Evolutionary conservation across 2,888 invertebrate genomes (phyloP), one percentile per base, ranked within the genome.

Genomic region (Metacarcinus magister): DNA sequence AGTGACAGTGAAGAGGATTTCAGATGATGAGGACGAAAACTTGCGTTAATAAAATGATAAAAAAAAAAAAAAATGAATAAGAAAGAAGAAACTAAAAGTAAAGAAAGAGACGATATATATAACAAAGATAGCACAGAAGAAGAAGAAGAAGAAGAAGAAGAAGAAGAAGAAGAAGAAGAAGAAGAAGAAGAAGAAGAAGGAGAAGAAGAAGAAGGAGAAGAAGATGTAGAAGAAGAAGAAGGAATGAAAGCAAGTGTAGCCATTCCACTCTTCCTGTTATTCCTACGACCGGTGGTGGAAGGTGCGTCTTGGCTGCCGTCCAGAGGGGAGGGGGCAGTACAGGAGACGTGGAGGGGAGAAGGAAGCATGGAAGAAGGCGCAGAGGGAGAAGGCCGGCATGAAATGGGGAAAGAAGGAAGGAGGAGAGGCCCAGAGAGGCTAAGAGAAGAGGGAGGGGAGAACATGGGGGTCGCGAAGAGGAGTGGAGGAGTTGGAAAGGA

Each of bases 181-280:
- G 3, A 82, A 82, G 8, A 10, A 32, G 13, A 82, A 28, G 32
- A 82, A 10, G 13, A 82, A 32, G 32, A 82, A 82, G 5, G 7
- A 82, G 28, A 82, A 82, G 28, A 82, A 28, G 82, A 19, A n/a
- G 32, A 82, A 82, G 82, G 4, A 28, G 82, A 82, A 32, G 7
- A 82, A 32, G 23, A 67, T 28, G 28, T 0, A 82, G 32, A 82
- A 82, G 32, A 32, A 32, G 10, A 82, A 10, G 7, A 82, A 13
- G 82, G 32, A 82, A 82, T 82, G 82, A 82, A 10, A 23, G 32
- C 82, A 82, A 32, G 82, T 82, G 82, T 82, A 82, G 28, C 82
- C 82, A 82, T 82, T 82, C 32, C 82, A 82, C 32, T 82, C 82
- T 82, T 82, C 82, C 82, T 82, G 82, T 82, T 82, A 82, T 82